Evolutionary conservation across 2,113 vertebrate species (phyloP).

Genomic region (Nematolebias whitei): DNA sequence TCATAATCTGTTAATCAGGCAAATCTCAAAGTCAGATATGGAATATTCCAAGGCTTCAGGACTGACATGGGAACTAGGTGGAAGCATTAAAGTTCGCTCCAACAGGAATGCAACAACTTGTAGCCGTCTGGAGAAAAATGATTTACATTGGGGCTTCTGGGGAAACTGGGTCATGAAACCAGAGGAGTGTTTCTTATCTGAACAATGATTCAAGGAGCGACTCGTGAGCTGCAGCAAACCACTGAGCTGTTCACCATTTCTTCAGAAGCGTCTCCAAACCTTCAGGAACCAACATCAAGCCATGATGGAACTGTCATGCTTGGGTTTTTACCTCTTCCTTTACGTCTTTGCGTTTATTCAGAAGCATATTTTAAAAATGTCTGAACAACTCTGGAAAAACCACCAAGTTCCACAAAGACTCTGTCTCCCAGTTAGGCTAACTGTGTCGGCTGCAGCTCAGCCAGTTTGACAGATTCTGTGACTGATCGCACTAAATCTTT

Average conservation of each 20-base stretch:
- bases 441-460: too few species aligned
- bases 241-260: neutral
- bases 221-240: neutral
- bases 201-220: constrained; percentile 6
- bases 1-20: neutral
- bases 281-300: too few species aligned
- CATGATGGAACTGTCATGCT: too few species aligned
- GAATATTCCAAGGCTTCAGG: neutral
- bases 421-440: too few species aligned
- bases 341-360: too few species aligned
- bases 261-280: too few species aligned
- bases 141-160: constrained; percentile 6
- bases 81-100: neutral
- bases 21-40: neutral
- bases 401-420: too few species aligned
- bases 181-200: constrained; percentile 19
- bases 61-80: neutral
- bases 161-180: constrained; percentile 17
- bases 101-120: constrained; percentile 13
- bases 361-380: too few species aligned
- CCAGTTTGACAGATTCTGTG: too few species aligned
- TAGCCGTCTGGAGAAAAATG: neutral
- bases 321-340: too few species aligned
- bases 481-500: too few species aligned
- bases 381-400: too few species aligned